These are phyloP conservation scores for Parauchenoglanis ngamensis DNA, from an alignment of 2,797 vertebrate species.

Conservation along the genomic window DNA sequence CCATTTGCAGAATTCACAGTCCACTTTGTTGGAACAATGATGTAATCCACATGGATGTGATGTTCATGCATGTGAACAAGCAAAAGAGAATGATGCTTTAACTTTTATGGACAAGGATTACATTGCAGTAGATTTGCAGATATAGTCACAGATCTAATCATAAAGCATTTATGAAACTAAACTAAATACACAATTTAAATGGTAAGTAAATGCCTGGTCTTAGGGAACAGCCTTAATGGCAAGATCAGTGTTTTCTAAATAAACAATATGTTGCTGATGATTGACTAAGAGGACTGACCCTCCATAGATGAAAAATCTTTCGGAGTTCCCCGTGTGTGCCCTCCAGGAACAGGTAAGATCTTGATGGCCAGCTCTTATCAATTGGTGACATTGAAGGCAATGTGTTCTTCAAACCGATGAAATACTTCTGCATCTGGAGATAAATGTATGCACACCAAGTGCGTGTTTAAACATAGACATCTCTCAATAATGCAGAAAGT, in stretches of 20 bases:
- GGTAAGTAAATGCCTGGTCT: background rate
- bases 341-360: constrained; percentile 89
- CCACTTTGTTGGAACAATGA: background rate
- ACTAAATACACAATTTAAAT: background rate
- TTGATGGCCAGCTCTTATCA: constrained; percentile 89
- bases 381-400: constrained; percentile 92
- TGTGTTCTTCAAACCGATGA: constrained; percentile 87
- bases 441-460: background rate
- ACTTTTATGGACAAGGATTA: background rate
- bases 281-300: constrained; percentile 74
- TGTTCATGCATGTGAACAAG: background rate
- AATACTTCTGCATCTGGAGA: constrained; percentile 91
- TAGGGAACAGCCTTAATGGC: background rate
- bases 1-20: background rate
- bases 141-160: background rate
- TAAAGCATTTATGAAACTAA: background rate
- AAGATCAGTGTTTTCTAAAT: background rate
- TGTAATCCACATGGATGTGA: background rate
- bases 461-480: background rate
- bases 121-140: background rate
- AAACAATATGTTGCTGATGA: background rate
- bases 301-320: constrained; percentile 94
- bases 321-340: constrained; percentile 85
- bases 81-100: background rate
- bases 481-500: background rate